phyloP scores from a whole-genome alignment of 2,888 invertebrate genomes.

The Phortica magna region DNA sequence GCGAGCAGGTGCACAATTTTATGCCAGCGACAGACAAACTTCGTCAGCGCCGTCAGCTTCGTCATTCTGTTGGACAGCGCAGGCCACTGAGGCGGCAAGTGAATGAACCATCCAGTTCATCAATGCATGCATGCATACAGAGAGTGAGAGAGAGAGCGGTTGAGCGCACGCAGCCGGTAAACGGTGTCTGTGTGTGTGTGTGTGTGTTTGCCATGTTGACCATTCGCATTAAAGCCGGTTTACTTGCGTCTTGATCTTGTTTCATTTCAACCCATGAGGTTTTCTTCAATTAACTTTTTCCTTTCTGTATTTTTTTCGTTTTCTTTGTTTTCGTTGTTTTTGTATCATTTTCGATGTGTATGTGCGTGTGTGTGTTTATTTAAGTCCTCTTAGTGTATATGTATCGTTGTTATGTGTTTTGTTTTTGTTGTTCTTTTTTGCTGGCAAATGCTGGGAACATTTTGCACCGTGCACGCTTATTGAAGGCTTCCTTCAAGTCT shows the following conservation, averaged over 20 bases:
- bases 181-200: conserved; percentile 31
- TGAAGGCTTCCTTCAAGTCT: conserved; percentile 24
- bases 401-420: conserved; percentile 16
- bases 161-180: background rate
- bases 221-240: conserved; percentile 67
- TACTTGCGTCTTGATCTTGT: conserved; percentile 55
- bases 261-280: conserved; percentile 38
- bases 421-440: background rate
- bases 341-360: background rate
- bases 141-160: no score
- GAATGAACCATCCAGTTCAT: background rate
- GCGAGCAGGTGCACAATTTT: conserved; percentile 64
- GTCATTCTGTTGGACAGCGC: background rate
- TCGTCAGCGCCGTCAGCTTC: background rate
- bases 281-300: conserved; percentile 62
- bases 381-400: background rate
- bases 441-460: conserved; percentile 10
- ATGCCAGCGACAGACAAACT: background rate
- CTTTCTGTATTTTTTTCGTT: conserved; percentile 4
- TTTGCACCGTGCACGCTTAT: background rate
- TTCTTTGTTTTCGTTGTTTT: background rate
- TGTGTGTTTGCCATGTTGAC: conserved; percentile 45
- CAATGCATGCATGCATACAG: background rate
- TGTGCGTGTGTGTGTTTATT: background rate
- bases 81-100: background rate